phyloP scores from a whole-genome alignment of 2,888 invertebrate genomes.

The Melinaea marsaeus region DNA sequence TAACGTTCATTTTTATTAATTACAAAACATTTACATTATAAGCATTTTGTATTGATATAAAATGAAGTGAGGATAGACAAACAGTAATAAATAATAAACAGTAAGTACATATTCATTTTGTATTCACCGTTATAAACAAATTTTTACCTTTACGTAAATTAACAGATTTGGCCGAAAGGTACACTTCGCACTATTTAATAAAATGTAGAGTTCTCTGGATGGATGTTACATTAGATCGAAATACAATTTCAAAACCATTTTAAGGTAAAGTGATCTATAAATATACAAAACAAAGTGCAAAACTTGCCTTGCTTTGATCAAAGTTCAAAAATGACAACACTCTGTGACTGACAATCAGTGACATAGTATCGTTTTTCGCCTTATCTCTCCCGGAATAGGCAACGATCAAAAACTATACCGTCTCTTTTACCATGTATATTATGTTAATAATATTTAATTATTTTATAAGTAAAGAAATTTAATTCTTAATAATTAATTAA shows the following conservation, averaged over 20 bases:
- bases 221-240: conserved; percentile 88
- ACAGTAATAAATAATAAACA: conserved; percentile 10
- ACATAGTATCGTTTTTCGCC: background rate
- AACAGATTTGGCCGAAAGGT: conserved; percentile 80
- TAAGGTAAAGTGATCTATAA: conserved; percentile 19
- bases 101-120: conserved; percentile 2
- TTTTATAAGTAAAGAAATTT: no score
- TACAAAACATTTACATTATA: no score
- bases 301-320: background rate
- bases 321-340: background rate
- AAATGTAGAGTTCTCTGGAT: conserved; percentile 82
- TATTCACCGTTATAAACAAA: conserved; percentile 22
- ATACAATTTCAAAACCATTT: conserved; percentile 78
- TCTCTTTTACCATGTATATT: no score
- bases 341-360: background rate
- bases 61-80: background rate
- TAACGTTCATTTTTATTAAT: no score
- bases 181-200: conserved; percentile 80
- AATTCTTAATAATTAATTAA: no score
- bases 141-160: conserved; percentile 80
- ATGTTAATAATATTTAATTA: no score
- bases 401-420: no score
- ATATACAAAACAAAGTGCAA: background rate
- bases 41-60: no score
- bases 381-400: no score